Evolutionary conservation across 2,888 invertebrate species (phyloP).

Genomic region (Drosophila diplacantha): DNA sequence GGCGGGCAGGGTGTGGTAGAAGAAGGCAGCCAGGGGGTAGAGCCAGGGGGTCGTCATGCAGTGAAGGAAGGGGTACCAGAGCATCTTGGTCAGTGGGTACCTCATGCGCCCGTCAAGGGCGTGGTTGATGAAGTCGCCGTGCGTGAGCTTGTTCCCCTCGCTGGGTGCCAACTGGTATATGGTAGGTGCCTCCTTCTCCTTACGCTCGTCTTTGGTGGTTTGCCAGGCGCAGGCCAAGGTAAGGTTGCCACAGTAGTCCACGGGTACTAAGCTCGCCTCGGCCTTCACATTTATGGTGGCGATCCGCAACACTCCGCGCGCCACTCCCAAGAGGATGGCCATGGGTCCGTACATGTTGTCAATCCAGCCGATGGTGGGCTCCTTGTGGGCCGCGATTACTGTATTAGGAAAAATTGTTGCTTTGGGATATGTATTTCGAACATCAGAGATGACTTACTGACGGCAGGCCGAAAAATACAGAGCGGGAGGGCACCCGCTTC

Average conservation of each 20-base stretch:
- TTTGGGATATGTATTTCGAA: neutral
- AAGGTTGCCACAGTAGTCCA: constrained; percentile 78
- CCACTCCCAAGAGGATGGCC: constrained; percentile 78
- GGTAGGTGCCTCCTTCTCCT: constrained; percentile 28
- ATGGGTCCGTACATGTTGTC: constrained; percentile 83
- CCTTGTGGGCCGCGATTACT: constrained; percentile 76
- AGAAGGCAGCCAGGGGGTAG: constrained; percentile 78
- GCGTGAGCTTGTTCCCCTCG: constrained; percentile 86
- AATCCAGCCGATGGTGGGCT: constrained; percentile 82
- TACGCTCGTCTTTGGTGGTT: constrained; percentile 60
- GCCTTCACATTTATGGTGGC: constrained; percentile 66
- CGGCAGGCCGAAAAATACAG: constrained; percentile 84
- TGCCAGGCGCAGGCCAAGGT: constrained; percentile 78
- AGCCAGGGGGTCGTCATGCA: constrained; percentile 76
- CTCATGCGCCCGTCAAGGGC: constrained; percentile 76
- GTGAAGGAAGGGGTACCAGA: constrained; percentile 83
- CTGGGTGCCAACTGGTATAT: constrained; percentile 91
- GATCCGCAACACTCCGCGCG: constrained; percentile 81
- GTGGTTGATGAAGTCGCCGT: constrained; percentile 82
- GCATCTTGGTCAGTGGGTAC: constrained; percentile 81
- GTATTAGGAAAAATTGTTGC: neutral
- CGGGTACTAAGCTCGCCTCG: constrained; percentile 77
- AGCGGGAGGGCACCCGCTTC: constrained; percentile 81
- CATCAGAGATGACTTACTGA: constrained; percentile 77
- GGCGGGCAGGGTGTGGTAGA: constrained; percentile 83